Base-by-base conservation (phyloP, 53 echinoderm and acorn worm genomes). In the Luidia sarsii region DNA sequence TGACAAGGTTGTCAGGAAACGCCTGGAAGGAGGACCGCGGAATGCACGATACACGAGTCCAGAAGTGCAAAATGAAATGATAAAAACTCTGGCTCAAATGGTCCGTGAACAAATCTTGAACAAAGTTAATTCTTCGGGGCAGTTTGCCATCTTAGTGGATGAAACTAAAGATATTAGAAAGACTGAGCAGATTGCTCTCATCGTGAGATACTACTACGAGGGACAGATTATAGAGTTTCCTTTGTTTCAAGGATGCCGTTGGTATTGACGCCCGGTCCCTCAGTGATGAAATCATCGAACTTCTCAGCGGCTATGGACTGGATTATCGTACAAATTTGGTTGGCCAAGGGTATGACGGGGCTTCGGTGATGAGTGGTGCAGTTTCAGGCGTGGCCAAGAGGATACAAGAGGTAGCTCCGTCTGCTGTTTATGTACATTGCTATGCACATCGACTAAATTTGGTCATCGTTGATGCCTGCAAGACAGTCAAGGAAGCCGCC, bases 341-440 rank as follows among this genome's bases (percentile, higher is more conserved):
- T 33, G 87, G 69, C 24, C 80, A 87, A 50, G 68, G 87, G 1
- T 87, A 87, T 69, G 87, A 87, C 32, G 87, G 87, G 13, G 87
- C 86, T 35, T 27, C 67, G 4, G 86, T 86, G 45, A 68, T 80
- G 77, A 79, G 79, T 45, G 86, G 86, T 30, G 68, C 23, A 9
- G 50, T 48, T 46, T 54, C 59, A 50, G 87, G 80, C 5, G 80
- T 86, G 18, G 53, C 79, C 35, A 34, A 83, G 46, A 84, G 21
- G 50, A 37, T 84, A 13, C 28, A 50, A n/a, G 14, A 35, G 35
- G 79, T 43, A 54, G 68, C 80, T 4, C 86, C 54, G 11, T 31
- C 56, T 55, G 67, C 67, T 27, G 21, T 72, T 5, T 84, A 84
- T 50, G 18, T 73, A 45, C 84, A 84, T 62, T 84, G 84, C 34